Percentiles rank a stretch among this genome's conserved stretches.
Conservation (phyloP, 2,113 vertebrate species). For the Ailurus styani region DNA sequence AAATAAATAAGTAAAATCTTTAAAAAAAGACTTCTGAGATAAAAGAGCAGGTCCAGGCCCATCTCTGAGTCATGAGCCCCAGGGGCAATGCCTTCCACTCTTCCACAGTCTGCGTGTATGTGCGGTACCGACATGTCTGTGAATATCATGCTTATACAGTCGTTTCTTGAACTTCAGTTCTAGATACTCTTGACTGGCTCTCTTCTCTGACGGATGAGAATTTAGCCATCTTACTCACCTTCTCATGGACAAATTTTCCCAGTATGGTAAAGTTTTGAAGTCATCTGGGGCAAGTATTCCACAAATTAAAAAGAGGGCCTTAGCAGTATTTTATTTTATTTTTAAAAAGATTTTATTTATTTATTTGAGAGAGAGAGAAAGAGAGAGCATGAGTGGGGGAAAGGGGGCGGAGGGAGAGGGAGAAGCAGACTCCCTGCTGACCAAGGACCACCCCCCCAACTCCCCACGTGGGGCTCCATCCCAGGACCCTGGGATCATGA, state of each 20-base stretch:
- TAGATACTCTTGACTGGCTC: no score
- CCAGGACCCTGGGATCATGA: no score
- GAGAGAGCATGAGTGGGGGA: no score
- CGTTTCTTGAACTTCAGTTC: not conserved
- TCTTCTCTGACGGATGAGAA: not conserved
- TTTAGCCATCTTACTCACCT: no score
- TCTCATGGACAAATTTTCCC: fast-evolving
- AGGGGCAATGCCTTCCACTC: not conserved
- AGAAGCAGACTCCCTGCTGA: no score
- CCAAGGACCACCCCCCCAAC: no score
- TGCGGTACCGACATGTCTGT: not conserved
- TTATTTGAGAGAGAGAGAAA: no score
- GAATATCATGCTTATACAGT: not conserved
- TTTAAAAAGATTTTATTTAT: no score
- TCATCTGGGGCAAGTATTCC: not conserved
- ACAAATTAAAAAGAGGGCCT: not conserved
- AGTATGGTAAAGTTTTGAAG: not conserved
- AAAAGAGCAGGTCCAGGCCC: not conserved
- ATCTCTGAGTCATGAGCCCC: not conserved
- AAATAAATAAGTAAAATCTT: no score
- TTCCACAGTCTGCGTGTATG: not conserved
- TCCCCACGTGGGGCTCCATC: no score
- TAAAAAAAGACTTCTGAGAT: not conserved
- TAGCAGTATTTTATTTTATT: not conserved
- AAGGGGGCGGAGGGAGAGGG: no score